Evolutionary conservation across 2,888 invertebrate genomes (phyloP), one percentile per base, ranked within the genome.

Genomic region (Idaea aversata): DNA sequence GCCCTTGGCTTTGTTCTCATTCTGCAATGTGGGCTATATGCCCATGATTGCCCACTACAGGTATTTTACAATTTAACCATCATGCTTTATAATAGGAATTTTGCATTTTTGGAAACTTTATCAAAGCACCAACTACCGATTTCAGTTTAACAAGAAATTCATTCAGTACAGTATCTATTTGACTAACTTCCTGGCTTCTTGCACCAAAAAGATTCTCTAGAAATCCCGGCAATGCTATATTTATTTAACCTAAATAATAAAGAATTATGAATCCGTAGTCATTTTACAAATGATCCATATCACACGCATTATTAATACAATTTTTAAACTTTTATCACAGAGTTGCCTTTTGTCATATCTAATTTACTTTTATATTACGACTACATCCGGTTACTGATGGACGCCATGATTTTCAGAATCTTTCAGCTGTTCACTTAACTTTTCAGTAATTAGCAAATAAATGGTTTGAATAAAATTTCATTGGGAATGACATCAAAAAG

Each of bases 401-500:
- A 63, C 67, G 66, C 65, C 67, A 73, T 68, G 69, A 70, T 63
- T 65, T 36, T 69, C 68, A 59, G 63, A 62, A 61, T 61, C 68
- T 63, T 63, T 69, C 70, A 70, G 70, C 68, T 70, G 70, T 68
- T 70, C 65, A 34, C 64, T 60, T 61, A 65, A 67, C 47, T 13
- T 34, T 15, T 65, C 59, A 64, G 68, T 69, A 71, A 70, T 69
- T 71, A 73, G 61, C 69, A 67, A 67, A 4, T 65, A 67, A 69
- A 66, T 67, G 68, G 64, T 70, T 67, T 69, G 62, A 67, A 65
- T 66, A 65, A 68, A 67, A 66, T 63, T 65, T 66, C 61, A 64
- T 59, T 64, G 47, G 67, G 69, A 67, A 65, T 67, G 66, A 80
- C 74, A 82, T 82, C 79, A 81, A 81, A 80, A 71, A 74, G 70